These are phyloP conservation scores for Crossaster papposus DNA, from an alignment of 53 echinoderm and acorn worm species.

Conservation along the genomic window DNA sequence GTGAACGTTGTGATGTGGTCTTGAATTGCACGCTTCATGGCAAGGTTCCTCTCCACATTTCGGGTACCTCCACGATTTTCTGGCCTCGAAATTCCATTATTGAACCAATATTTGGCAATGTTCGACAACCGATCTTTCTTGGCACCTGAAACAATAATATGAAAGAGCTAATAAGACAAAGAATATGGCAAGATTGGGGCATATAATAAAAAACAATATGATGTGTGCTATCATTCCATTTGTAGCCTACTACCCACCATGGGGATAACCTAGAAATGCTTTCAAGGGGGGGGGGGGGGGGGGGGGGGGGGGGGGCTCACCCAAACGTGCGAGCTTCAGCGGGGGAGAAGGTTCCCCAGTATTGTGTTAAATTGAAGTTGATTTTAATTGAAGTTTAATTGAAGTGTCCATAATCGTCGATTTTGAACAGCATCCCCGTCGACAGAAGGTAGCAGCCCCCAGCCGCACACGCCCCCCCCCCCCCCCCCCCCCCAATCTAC, in stretches of 20 bases:
- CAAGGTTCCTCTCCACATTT: background rate
- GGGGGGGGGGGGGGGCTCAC: too few species aligned
- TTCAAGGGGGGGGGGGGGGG: too few species aligned
- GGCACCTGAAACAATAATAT: background rate
- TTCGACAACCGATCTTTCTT: constrained; percentile 3
- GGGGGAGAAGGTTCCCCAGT: too few species aligned
- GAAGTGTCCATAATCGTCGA: too few species aligned
- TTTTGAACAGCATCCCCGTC: too few species aligned
- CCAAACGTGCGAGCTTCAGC: too few species aligned
- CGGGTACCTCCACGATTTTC: constrained; percentile 16
- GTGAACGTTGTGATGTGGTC: constrained; percentile 32
- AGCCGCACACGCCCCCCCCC: too few species aligned
- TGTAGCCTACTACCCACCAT: background rate
- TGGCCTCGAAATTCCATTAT: background rate
- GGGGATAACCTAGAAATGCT: too few species aligned
- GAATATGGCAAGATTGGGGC: background rate
- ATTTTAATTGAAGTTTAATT: too few species aligned
- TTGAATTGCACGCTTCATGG: background rate
- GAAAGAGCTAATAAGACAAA: constrained; percentile 2
- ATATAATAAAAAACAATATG: background rate
- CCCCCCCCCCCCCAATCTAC: too few species aligned
- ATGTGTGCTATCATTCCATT: constrained; percentile 2
- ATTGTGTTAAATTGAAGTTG: too few species aligned
- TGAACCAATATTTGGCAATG: constrained; percentile 15
- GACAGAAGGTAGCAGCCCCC: too few species aligned